A percentile compares a stretch with the other conserved stretches of the same genome.
Conservation (phyloP, 2,113 vertebrate genomes). For the Ardeotis arabs region DNA sequence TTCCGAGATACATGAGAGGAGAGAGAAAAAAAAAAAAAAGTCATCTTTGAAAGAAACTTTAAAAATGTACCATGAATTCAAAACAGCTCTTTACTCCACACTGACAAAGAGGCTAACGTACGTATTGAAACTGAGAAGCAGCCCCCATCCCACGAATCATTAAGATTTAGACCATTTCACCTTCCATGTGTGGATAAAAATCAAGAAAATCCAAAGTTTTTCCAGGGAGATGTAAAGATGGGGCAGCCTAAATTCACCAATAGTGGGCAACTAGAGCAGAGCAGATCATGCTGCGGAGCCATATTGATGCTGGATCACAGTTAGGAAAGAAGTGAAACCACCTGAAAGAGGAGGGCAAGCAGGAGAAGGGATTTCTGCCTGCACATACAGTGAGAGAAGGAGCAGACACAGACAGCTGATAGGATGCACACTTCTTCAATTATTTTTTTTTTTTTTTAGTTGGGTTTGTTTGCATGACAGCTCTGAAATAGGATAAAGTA, state of each 20-base stretch:
- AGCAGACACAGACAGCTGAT: background rate
- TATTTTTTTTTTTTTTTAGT: background rate
- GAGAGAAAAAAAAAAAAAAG: background rate
- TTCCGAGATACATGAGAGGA: conserved; percentile 7
- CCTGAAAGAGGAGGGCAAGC: background rate
- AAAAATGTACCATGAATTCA: background rate
- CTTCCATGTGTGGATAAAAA: background rate
- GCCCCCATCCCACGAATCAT: background rate
- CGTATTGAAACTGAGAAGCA: background rate
- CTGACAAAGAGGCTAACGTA: background rate
- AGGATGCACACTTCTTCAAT: background rate
- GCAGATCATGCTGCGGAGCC: background rate
- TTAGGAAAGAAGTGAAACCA: background rate
- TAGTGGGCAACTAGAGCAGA: background rate
- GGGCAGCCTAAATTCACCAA: background rate
- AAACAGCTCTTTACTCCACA: conserved; percentile 33
- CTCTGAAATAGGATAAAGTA: conserved; percentile 41
- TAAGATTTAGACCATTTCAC: background rate
- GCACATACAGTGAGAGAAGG: background rate
- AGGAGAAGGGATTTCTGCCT: background rate
- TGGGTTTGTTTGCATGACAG: conserved; percentile 34
- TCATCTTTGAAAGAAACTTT: conserved; percentile 10
- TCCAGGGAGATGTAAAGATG: background rate
- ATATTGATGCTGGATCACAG: background rate
- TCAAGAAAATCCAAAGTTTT: background rate